Conservation (phyloP, 1,140 invertebrate species). For the Brachionus asplanchnoidis region DNA sequence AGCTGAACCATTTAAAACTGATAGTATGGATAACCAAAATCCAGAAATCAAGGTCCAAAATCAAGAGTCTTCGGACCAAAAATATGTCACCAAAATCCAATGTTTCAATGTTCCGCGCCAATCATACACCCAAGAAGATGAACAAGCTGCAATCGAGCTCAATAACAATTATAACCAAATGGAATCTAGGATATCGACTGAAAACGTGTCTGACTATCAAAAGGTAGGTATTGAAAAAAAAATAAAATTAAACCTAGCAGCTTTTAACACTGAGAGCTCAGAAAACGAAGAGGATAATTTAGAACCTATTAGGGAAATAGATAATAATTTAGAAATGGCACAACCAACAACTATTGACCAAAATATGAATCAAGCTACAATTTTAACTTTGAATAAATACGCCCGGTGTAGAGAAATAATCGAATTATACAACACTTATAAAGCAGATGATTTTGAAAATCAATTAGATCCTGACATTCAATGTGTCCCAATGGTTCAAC, state of each 20-base stretch:
- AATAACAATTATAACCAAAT: background rate
- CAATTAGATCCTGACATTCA: background rate
- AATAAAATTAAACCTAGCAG: background rate
- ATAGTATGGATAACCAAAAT: background rate
- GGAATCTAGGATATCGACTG: background rate
- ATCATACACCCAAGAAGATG: background rate
- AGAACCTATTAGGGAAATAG: background rate
- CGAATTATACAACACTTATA: background rate
- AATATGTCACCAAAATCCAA: background rate
- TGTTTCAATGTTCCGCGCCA: background rate
- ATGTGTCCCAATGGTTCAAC: background rate
- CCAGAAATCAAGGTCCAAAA: background rate
- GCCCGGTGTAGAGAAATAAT: slow-evolving; percentile 4
- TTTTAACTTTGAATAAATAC: background rate
- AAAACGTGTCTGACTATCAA: background rate
- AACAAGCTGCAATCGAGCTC: background rate
- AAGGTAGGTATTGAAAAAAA: slow-evolving; percentile 34
- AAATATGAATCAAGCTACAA: background rate
- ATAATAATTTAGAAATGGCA: background rate
- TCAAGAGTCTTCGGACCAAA: background rate
- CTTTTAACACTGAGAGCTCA: background rate
- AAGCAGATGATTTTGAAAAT: background rate
- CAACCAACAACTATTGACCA: background rate
- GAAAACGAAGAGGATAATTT: background rate
- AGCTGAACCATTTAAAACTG: background rate